Base-by-base conservation (phyloP, 2,113 vertebrate genomes). In the Erpornis zantholeuca region DNA sequence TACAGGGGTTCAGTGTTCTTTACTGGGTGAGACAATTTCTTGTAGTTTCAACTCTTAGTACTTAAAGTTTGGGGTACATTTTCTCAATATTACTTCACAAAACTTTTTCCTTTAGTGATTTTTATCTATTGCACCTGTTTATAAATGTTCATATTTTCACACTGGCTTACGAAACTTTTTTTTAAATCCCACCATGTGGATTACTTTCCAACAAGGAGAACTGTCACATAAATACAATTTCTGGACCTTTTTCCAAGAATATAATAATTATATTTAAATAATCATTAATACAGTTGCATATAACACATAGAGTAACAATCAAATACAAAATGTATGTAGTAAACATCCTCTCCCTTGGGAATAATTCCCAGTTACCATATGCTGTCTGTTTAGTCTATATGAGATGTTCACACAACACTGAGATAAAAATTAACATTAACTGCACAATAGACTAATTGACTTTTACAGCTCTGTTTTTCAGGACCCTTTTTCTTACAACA, bases 151-250 rank as follows among this genome's bases (percentile, higher is more conserved):
- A 5, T 19, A 5, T 59, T 92, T 91, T 92, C 91, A 82, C 12
- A 6, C 2, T 38, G 23, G 25, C 17, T 77, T 75, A 81, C 66
- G 66, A 77, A 64, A 24, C 7, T 23, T 3, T 28, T 45, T 75
- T n/a, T 23, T 17, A 11, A 23, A 2, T 2, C 9, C 4, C 29
- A 49, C 36, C 42, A 45, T 0, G 1, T 25, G n/a, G 31, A 52
- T 82, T 80, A 63, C 63, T 83, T 24, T 66, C 52, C 52, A 80
- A 38, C 33, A 70, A 54, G 28, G 23, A 88, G 29, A 91, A 59
- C 31, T 70, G 29, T 45, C 68, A 36, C 33, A 31, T 33, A 56
- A 31, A 56, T 42, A 70, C 4, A 35, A 77, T 53, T 82, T 45
- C 35, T 91, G 38, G 45, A 78, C 16, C 4, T 77, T 92, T 87